A percentile compares a stretch with the other conserved stretches of the same genome.
phyloP scores from a whole-genome alignment of 1,140 invertebrate genomes.

The Drosophila sturtevanti region DNA sequence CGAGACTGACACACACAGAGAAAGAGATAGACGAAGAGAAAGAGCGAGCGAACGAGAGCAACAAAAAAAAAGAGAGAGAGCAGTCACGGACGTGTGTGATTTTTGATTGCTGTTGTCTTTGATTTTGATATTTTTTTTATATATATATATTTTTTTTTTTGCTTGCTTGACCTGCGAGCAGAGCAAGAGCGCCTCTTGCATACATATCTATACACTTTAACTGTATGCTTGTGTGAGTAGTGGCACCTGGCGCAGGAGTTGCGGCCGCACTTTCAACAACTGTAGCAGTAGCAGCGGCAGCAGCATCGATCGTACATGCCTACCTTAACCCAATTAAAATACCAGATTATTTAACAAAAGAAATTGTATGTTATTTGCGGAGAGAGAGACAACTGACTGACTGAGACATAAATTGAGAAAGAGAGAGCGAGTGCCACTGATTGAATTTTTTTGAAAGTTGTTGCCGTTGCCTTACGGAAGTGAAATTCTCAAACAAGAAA shows the following conservation, averaged over 20 bases:
- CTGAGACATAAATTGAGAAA: conserved; percentile 32
- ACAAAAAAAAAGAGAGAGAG: conserved; percentile 52
- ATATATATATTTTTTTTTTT: conserved; percentile 41
- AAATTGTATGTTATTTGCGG: conserved; percentile 77
- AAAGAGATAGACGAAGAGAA: conserved; percentile 5
- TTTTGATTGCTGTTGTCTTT: conserved; percentile 73
- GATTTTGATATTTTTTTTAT: conserved; percentile 66
- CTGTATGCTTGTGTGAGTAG: conserved; percentile 24
- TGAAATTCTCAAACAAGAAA: conserved; percentile 69
- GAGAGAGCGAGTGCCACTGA: conserved; percentile 36
- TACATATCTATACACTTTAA: conserved; percentile 27
- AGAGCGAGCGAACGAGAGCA: conserved; percentile 36
- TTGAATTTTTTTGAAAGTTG: conserved; percentile 70
- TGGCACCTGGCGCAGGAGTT: conserved; percentile 74
- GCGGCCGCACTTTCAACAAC: conserved; percentile 60
- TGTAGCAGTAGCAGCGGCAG: conserved; percentile 34
- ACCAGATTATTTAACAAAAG: conserved; percentile 82
- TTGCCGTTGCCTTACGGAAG: conserved; percentile 66
- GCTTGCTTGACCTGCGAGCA: conserved; percentile 66
- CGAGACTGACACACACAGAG: conserved; percentile 28
- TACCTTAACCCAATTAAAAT: conserved; percentile 82
- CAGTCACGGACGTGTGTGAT: conserved; percentile 74
- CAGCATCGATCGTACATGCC: conserved; percentile 52
- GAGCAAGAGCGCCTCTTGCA: conserved; percentile 35
- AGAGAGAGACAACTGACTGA: conserved; percentile 27